Evolutionary conservation across 2,888 invertebrate genomes (phyloP).

Genomic region (Thymelicus acteon): DNA sequence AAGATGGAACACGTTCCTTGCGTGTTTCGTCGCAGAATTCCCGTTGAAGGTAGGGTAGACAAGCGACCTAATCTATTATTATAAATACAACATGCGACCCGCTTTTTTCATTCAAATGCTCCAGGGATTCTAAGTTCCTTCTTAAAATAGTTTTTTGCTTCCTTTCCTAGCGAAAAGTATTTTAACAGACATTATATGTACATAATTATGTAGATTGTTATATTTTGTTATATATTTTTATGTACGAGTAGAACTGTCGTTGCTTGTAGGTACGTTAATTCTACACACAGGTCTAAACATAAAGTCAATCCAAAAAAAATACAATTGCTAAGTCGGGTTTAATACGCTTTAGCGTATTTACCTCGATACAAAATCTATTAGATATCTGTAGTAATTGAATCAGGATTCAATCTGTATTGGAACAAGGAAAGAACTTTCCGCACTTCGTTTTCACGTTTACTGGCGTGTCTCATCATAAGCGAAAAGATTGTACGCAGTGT

Average conservation of each 20-base stretch:
- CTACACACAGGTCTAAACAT: not conserved
- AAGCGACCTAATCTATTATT: constrained; percentile 10
- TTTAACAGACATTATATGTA: not conserved
- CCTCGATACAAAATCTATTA: constrained; percentile 22
- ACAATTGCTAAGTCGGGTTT: not conserved
- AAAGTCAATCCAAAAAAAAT: not conserved
- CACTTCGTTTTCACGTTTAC: not conserved
- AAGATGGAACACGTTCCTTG: constrained; percentile 16
- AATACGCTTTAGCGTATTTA: constrained; percentile 9
- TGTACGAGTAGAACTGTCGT: not conserved
- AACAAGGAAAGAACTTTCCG: constrained; percentile 9
- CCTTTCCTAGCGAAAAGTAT: not conserved
- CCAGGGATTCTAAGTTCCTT: not conserved
- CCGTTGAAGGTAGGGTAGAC: not conserved
- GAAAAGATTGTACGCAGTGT: too few species aligned
- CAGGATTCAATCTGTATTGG: constrained; percentile 27
- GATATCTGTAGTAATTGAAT: constrained; percentile 25
- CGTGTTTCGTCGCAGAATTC: constrained; percentile 6
- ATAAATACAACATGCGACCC: not conserved
- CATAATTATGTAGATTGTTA: too few species aligned
- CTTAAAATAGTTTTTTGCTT: not conserved
- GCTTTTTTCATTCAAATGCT: not conserved
- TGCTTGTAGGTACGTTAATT: not conserved
- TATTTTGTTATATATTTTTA: too few species aligned
- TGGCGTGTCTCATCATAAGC: not conserved